Conservation (phyloP, 2,888 invertebrate genomes). For the Nymphalis urticae region DNA sequence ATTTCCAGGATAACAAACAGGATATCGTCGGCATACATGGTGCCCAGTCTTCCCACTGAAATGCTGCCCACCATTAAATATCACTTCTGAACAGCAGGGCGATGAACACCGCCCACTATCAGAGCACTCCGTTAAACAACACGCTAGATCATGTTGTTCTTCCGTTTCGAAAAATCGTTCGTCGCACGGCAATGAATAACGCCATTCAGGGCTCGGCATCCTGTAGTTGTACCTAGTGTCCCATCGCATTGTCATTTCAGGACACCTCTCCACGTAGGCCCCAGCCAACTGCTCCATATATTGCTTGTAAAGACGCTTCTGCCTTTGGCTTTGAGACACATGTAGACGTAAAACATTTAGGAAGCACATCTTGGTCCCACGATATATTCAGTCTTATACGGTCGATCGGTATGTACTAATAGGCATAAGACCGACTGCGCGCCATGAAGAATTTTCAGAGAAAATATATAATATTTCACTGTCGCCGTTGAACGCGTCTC, state of each 20-base stretch:
- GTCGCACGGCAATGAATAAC: conserved; percentile 61
- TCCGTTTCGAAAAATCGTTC: conserved; percentile 64
- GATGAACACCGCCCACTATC: conserved; percentile 76
- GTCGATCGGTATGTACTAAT: conserved; percentile 4
- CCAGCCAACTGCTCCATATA: conserved; percentile 76
- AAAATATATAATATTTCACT: conserved; percentile 28
- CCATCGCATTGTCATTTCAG: conserved; percentile 63
- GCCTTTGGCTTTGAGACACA: conserved; percentile 76
- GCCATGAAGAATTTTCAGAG: conserved; percentile 24
- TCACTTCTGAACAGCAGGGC: conserved; percentile 78
- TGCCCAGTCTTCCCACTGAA: conserved; percentile 64
- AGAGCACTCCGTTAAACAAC: conserved; percentile 63
- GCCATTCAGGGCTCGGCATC: conserved; percentile 63
- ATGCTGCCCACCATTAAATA: conserved; percentile 78
- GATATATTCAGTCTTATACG: conserved; percentile 9
- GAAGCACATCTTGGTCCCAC: conserved; percentile 77
- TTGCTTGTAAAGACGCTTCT: conserved; percentile 76
- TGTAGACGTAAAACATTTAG: conserved; percentile 80
- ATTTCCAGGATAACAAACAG: conserved; percentile 72
- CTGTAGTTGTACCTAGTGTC: conserved; percentile 57
- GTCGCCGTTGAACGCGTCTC: conserved; percentile 20
- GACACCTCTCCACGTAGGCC: conserved; percentile 71
- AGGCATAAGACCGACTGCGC: conserved; percentile 10
- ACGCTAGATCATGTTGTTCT: conserved; percentile 52
- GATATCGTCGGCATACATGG: conserved; percentile 60